Percentiles rank a stretch among this genome's conserved stretches.
Evolutionary conservation across 2,797 vertebrate species (phyloP).

Genomic region (Acomys russatus): DNA sequence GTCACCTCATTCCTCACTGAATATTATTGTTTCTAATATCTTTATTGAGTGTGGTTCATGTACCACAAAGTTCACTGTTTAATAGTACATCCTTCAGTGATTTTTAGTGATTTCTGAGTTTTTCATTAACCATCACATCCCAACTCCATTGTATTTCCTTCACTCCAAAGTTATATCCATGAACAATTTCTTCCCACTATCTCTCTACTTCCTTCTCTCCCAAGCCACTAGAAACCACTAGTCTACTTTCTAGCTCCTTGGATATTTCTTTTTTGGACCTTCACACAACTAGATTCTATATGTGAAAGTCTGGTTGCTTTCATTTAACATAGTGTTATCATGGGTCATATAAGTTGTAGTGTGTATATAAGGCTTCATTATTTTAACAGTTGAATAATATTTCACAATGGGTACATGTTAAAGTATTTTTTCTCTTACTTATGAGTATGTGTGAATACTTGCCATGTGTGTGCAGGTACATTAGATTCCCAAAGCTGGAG

Average conservation of each 20-base stretch:
- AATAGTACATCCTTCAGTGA: neutral
- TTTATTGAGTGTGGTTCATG: neutral
- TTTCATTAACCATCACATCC: neutral
- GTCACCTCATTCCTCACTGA: neutral
- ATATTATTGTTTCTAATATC: slow-evolving; percentile 10
- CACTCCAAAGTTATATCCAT: neutral
- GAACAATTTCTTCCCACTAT: neutral
- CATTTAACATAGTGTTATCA: neutral
- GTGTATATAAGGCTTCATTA: neutral
- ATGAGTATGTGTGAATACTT: neutral
- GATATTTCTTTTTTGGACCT: neutral
- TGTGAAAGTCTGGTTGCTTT: neutral
- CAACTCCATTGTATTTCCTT: slow-evolving; percentile 41
- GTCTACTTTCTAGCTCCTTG: neutral
- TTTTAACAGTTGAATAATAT: slow-evolving; percentile 28
- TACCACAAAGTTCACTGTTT: neutral
- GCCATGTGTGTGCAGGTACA: neutral
- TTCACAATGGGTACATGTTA: neutral
- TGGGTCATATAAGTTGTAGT: neutral
- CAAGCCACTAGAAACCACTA: neutral
- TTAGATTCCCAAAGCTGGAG: neutral
- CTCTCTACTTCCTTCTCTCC: neutral
- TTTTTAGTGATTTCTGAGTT: neutral
- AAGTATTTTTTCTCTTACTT: neutral
- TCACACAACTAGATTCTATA: neutral